A percentile compares a stretch with the other conserved stretches of the same genome.
Evolutionary conservation across 1,140 invertebrate species (phyloP).

Genomic region (Drosophila oshimai): DNA sequence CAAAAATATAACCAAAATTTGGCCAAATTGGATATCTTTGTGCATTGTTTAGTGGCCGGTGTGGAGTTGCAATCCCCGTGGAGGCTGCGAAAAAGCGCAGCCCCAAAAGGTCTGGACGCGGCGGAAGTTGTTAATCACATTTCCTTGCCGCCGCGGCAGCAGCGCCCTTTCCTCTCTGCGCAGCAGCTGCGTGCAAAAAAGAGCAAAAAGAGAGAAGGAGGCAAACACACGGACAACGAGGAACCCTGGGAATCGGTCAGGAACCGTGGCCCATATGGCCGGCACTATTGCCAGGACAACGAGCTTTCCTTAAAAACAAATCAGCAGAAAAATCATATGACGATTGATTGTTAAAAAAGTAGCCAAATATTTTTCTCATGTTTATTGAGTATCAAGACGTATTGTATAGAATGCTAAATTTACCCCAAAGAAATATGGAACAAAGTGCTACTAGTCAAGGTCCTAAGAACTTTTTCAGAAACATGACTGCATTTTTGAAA

Average conservation of each 20-base stretch:
- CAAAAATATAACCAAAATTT: constrained; percentile 9
- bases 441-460: too few species aligned
- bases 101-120: not conserved
- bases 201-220: constrained; percentile 1
- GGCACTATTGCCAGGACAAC: not conserved
- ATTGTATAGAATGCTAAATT: too few species aligned
- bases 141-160: constrained; percentile 1
- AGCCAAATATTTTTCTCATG: too few species aligned
- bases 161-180: constrained; percentile 19
- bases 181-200: constrained; percentile 41
- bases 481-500: too few species aligned
- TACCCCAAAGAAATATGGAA: too few species aligned
- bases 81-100: not conserved
- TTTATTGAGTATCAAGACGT: too few species aligned
- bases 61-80: not conserved
- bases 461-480: too few species aligned
- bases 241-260: not conserved
- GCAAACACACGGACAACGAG: constrained; percentile 17
- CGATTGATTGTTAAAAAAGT: too few species aligned
- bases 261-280: constrained; percentile 39
- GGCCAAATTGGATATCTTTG: not conserved
- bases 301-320: not conserved
- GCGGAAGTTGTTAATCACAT: constrained; percentile 22
- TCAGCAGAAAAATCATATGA: too few species aligned
- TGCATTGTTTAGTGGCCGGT: not conserved